Percentiles rank a stretch among this genome's conserved stretches.
Evolutionary conservation across 2,113 vertebrate genomes (phyloP).

Genomic region (Gorsachius goisagi): DNA sequence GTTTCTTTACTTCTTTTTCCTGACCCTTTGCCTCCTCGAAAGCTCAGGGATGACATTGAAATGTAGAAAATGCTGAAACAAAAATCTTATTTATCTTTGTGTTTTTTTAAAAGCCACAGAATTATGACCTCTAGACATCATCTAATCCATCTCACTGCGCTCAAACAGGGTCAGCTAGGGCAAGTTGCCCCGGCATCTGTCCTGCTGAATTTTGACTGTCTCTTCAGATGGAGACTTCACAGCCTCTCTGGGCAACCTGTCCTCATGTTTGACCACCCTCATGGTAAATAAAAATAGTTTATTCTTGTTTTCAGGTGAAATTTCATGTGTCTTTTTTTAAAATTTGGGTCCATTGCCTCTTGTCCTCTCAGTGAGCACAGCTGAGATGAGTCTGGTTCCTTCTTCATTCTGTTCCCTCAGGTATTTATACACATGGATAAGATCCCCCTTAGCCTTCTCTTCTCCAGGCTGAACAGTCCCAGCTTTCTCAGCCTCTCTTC

Average conservation of each 20-base stretch:
- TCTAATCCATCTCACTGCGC: neutral
- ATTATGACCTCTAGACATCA: neutral
- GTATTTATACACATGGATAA: neutral
- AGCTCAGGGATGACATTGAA: neutral
- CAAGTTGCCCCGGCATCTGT: neutral
- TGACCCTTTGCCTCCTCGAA: neutral
- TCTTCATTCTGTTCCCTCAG: neutral
- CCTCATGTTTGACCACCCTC: neutral
- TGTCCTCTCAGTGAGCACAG: neutral
- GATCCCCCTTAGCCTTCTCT: neutral
- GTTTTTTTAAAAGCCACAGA: neutral
- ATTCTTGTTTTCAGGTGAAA: neutral
- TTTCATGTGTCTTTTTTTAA: neutral
- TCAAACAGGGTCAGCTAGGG: neutral
- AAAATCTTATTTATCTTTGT: neutral
- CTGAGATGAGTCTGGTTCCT: neutral
- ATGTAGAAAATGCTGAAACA: neutral
- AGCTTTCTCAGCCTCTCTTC: neutral
- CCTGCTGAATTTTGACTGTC: neutral
- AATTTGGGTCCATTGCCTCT: neutral
- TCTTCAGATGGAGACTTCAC: neutral
- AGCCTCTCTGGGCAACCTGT: neutral
- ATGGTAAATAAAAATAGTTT: neutral
- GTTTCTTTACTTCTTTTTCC: neutral
- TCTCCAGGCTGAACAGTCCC: neutral